phyloP scores from a whole-genome alignment of 1,140 invertebrate genomes.

The Bursaphelenchus mucronatus region DNA sequence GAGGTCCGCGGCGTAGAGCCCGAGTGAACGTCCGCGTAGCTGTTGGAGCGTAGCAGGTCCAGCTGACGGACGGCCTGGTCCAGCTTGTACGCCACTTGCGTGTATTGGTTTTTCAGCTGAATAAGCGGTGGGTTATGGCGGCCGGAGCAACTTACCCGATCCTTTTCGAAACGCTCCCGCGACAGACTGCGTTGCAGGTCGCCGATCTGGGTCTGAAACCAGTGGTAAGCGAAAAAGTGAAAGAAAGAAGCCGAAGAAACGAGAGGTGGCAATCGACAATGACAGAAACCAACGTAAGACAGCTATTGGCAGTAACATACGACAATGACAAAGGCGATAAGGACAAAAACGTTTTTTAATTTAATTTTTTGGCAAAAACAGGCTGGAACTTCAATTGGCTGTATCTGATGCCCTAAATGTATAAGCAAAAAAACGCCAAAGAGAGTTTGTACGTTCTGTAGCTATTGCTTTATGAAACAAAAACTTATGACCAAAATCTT shows the following conservation, averaged over 20 bases:
- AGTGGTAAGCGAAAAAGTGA: constrained; percentile 2
- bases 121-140: constrained; percentile 22
- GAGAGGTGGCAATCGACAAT: no score
- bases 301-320: no score
- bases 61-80: constrained; percentile 59
- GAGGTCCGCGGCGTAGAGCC: constrained; percentile 50
- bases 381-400: no score
- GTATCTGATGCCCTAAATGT: no score
- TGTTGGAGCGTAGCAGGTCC: constrained; percentile 54
- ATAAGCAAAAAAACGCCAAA: no score
- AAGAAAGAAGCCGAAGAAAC: background rate
- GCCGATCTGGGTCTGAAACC: constrained; percentile 54
- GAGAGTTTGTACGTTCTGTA: no score
- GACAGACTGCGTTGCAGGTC: constrained; percentile 59
- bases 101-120: constrained; percentile 56
- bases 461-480: no score
- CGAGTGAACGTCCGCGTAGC: constrained; percentile 44
- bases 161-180: constrained; percentile 52
- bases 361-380: no score
- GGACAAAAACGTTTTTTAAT: no score
- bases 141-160: constrained; percentile 47
- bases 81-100: constrained; percentile 47
- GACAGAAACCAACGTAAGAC: no score
- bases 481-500: no score
- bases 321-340: no score